These are phyloP conservation scores for Lordiphosa stackelbergi DNA, from an alignment of 1,140 invertebrate genomes.

Conservation along the genomic window DNA sequence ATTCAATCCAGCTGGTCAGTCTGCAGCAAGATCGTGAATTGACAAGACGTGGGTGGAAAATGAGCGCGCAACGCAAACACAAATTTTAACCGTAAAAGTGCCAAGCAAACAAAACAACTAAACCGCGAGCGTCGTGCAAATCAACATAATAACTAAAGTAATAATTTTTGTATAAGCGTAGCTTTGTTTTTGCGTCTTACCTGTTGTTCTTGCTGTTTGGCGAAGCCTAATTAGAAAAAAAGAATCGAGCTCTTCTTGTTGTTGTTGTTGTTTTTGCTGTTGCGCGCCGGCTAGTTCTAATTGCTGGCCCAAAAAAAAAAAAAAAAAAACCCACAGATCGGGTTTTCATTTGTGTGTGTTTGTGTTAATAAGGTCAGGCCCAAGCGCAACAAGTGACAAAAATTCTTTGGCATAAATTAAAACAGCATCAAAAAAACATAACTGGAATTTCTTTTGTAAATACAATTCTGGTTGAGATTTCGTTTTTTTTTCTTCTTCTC, in stretches of 20 bases:
- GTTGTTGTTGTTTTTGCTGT: constrained; percentile 26
- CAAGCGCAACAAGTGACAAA: constrained; percentile 63
- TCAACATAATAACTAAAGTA: constrained; percentile 15
- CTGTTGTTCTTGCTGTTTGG: constrained; percentile 10
- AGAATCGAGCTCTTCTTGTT: neutral
- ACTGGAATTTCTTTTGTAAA: constrained; percentile 20
- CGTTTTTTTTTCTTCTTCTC: constrained; percentile 34
- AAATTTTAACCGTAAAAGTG: constrained; percentile 32
- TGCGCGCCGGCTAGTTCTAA: constrained; percentile 59
- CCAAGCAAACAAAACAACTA: constrained; percentile 25
- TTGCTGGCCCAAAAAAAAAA: constrained; percentile 55
- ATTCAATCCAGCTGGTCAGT: constrained; percentile 13
- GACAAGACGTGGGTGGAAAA: constrained; percentile 42
- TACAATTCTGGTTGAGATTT: constrained; percentile 45
- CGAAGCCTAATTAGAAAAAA: no score
- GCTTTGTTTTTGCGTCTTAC: constrained; percentile 7
- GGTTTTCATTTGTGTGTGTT: constrained; percentile 29
- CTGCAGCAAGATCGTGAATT: constrained; percentile 29
- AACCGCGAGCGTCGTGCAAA: constrained; percentile 34
- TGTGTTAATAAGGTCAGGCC: constrained; percentile 62
- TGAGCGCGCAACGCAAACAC: constrained; percentile 35
- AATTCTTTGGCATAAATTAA: constrained; percentile 61
- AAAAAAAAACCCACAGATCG: constrained; percentile 36
- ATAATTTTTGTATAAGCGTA: constrained; percentile 19
- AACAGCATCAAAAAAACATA: constrained; percentile 21